These are phyloP conservation scores for Cabera pusaria DNA, from an alignment of 2,888 invertebrate species.

Conservation along the genomic window DNA sequence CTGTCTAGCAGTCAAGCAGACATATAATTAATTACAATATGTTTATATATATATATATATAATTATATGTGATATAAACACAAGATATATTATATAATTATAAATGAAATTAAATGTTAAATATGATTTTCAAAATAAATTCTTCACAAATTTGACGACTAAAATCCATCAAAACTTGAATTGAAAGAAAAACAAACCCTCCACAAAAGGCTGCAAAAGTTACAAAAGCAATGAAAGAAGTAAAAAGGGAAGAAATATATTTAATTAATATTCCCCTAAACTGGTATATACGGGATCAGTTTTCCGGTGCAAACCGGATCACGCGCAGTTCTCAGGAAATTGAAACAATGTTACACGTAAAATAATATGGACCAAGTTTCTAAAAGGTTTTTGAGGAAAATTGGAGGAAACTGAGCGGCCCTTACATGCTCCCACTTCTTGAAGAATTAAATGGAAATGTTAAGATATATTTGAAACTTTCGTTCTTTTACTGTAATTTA, in stretches of 20 bases:
- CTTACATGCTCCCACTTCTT: no score
- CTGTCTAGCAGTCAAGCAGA: no score
- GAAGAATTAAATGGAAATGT: no score
- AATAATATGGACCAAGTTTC: conserved; percentile 22
- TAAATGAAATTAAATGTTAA: no score
- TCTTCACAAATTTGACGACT: conserved; percentile 2
- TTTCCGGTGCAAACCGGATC: conserved; percentile 31
- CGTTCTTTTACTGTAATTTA: no score
- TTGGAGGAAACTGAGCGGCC: conserved; percentile 1
- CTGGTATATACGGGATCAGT: conserved; percentile 38
- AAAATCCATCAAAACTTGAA: conserved; percentile 29
- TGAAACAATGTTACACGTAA: conserved; percentile 32
- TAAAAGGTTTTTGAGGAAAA: conserved; percentile 17
- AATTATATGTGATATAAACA: no score
- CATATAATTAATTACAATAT: no score
- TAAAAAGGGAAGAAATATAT: conserved; percentile 36
- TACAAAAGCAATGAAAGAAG: conserved; percentile 42
- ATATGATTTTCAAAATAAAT: not conserved
- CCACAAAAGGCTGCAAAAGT: conserved; percentile 32
- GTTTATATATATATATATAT: no score
- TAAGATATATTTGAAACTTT: no score
- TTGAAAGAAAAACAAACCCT: conserved; percentile 35
- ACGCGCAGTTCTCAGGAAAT: conserved; percentile 24
- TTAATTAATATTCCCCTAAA: conserved; percentile 40
- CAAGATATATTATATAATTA: no score